Conservation (phyloP, 2,888 invertebrate genomes). For the Habrosyne pyritoides region DNA sequence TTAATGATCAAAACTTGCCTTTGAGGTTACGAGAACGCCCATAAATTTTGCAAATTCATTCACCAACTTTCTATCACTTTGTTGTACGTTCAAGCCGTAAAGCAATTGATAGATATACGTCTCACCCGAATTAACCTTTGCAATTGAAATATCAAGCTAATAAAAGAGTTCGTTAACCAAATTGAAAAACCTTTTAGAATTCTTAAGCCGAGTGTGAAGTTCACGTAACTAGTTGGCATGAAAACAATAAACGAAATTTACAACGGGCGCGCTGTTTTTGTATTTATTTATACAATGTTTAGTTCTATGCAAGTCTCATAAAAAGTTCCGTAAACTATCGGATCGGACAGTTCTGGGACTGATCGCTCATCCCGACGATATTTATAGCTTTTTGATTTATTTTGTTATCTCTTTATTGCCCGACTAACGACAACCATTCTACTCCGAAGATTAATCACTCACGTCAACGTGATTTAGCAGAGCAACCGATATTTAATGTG, state of each 20-base stretch:
- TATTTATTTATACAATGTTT: constrained; percentile 70
- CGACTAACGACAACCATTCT: constrained; percentile 81
- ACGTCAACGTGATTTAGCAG: constrained; percentile 82
- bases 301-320: constrained; percentile 68
- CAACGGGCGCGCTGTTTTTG: constrained; percentile 63
- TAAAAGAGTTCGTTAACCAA: constrained; percentile 49
- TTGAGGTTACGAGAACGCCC: constrained; percentile 16
- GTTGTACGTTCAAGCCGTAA: constrained; percentile 23
- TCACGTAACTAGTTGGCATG: constrained; percentile 47
- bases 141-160: constrained; percentile 40
- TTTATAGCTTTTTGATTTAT: constrained; percentile 82
- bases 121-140: constrained; percentile 39
- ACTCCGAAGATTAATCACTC: constrained; percentile 79
- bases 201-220: constrained; percentile 19
- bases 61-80: constrained; percentile 49
- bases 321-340: constrained; percentile 74
- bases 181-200: constrained; percentile 22
- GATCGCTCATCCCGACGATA: constrained; percentile 76
- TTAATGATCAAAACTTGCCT: constrained; percentile 17
- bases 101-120: constrained; percentile 21
- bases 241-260: constrained; percentile 75
- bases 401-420: constrained; percentile 83
- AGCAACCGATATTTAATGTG: constrained; percentile 81
- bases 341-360: constrained; percentile 72
- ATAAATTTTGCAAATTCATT: constrained; percentile 48